Evolutionary conservation across 2,888 invertebrate genomes (phyloP), one percentile per base, ranked within the genome.

Genomic region (Dastarcus helophoroides): DNA sequence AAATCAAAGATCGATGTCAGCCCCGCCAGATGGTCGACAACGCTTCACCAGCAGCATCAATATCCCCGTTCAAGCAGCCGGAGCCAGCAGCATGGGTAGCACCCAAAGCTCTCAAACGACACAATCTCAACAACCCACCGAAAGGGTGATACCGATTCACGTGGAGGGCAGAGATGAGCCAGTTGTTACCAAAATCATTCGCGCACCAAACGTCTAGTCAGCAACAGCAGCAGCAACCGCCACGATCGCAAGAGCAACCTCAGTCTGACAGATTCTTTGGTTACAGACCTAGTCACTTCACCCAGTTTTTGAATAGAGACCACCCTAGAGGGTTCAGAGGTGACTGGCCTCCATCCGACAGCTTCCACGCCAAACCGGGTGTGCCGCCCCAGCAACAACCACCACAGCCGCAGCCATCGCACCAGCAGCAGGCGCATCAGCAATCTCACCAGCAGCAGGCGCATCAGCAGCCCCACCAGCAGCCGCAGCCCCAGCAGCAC

Each of bases 141-240:
- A 85, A 26, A 70, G 88, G 38, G 81, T 84, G 50, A 88, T 89
- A 59, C 89, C 89, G 12, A 89, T 89, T 40, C 81, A 82, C 51
- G 82, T 89, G 0, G 89, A 90, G 60, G 86, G 86, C 4, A 68
- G 86, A 30, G 81, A 83, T 46, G 79, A 80, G 50, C 84, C 85
- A 1, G 73, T 85, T 9, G 66, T 81, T 32, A 77, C 79, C 38
- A 76, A 71, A 51, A 65, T 36, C 31, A 22, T 33, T 35, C 35
- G 37, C 31, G 19, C 33, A 29, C 17, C 33, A 32, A 19, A 26
- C 6, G 5, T 29, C 38, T 8, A 38, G 36, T 22, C 40, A 41
- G 12, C 53, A 52, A 15, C 50, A 47, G 12, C 47, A 44, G 9
- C 46, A 44, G 4, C 47, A 40, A 33, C 45, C 32, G 24, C 43